Percentiles rank a stretch among this genome's conserved stretches.
Evolutionary conservation across 1,140 invertebrate genomes (phyloP).

Genomic region (Stratiolaelaps scimitus): DNA sequence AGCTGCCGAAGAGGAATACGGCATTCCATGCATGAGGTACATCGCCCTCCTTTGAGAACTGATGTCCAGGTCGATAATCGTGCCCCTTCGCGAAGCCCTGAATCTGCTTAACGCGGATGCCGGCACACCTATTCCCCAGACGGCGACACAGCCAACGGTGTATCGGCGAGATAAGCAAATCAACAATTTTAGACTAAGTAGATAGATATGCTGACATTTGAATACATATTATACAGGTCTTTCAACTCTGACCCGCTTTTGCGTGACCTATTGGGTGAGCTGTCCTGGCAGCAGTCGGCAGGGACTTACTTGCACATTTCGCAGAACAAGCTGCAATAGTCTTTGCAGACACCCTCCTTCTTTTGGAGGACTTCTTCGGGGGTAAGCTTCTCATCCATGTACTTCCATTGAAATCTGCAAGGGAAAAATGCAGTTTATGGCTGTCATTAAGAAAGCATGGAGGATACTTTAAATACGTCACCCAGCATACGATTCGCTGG

Average conservation of each 20-base stretch:
- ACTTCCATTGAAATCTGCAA: conserved; percentile 39
- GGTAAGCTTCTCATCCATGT: conserved; percentile 36
- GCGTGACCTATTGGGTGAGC: too few species aligned
- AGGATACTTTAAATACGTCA: too few species aligned
- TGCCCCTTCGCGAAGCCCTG: conserved; percentile 41
- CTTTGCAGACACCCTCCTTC: conserved; percentile 39
- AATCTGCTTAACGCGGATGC: conserved; percentile 39
- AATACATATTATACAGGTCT: too few species aligned
- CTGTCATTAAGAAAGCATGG: too few species aligned
- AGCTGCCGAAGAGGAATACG: conserved; percentile 41
- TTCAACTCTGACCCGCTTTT: too few species aligned
- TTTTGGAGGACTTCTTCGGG: conserved; percentile 37
- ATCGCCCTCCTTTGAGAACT: conserved; percentile 38
- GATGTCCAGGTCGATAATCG: conserved; percentile 39
- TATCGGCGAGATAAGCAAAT: background rate
- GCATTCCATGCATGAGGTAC: conserved; percentile 42
- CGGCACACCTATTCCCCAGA: conserved; percentile 29
- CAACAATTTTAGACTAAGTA: background rate
- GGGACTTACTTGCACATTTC: conserved; percentile 38
- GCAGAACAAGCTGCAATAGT: conserved; percentile 39
- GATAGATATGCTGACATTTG: too few species aligned
- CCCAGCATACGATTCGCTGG: too few species aligned
- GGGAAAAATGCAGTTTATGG: conserved; percentile 9
- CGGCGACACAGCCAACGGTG: background rate
- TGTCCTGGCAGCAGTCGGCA: too few species aligned